Evolutionary conservation across 2,113 vertebrate genomes (phyloP).

Genomic region (Myanophis thanlyinensis): DNA sequence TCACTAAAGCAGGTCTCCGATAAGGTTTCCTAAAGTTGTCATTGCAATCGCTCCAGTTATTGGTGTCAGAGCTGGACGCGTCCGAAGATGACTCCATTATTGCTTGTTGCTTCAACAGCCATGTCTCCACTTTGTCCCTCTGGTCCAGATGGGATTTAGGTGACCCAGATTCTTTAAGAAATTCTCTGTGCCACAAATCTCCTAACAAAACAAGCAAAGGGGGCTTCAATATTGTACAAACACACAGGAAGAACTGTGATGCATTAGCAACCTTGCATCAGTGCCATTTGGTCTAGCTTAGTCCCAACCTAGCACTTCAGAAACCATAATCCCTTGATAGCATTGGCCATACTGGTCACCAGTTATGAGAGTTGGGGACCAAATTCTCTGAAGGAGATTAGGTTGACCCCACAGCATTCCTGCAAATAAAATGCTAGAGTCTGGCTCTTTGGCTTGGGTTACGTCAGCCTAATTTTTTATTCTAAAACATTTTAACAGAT

Average conservation of each 20-base stretch:
- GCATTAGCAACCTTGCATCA: neutral
- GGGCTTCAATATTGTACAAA: neutral
- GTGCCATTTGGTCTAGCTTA: neutral
- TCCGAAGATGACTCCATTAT: conserved; percentile 72
- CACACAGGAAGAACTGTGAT: neutral
- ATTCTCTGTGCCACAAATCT: conserved; percentile 3
- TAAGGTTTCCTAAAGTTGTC: conserved; percentile 19
- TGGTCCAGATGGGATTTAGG: neutral
- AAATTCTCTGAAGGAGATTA: neutral
- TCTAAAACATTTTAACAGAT: neutral
- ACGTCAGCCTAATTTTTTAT: neutral
- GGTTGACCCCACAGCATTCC: neutral
- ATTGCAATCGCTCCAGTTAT: conserved; percentile 41
- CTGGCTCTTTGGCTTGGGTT: neutral
- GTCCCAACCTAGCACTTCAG: neutral
- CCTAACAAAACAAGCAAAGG: conserved; percentile 46
- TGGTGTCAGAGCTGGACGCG: conserved; percentile 67
- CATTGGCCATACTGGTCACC: neutral
- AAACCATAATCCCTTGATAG: neutral
- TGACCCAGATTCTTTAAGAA: neutral
- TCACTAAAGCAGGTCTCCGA: conserved; percentile 54
- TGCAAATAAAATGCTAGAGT: neutral
- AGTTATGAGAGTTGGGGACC: neutral
- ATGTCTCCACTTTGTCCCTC: conserved; percentile 57
- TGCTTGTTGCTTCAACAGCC: conserved; percentile 66